Base-by-base conservation (phyloP, 2,113 vertebrate genomes). In the Cynoglossus semilaevis region DNA sequence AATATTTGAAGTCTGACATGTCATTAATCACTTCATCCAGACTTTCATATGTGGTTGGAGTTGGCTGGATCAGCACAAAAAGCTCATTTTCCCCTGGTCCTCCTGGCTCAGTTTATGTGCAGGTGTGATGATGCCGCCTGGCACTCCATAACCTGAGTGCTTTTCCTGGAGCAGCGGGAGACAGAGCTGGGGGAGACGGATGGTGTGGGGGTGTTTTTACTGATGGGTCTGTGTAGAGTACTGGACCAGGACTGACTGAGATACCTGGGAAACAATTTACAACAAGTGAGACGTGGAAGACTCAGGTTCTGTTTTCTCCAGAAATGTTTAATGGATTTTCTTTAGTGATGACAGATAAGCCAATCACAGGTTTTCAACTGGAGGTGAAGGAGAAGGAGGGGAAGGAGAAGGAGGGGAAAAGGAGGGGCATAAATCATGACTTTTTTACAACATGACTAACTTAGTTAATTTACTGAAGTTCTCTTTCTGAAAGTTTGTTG, bases 201-300 rank as follows among this genome's bases (percentile, higher is more conserved):
- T 82, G 67, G 63, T 49, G 55, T 70, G 56, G 58, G 53, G 64
- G 79, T 56, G 63, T 51, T 72, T 69, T 58, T 71, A 59, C 15
- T 78, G 76, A 80, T 76, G 63, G 63, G 76, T 81, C 63, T 54
- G 66, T 70, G n/a, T n/a, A n/a, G n/a, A 37, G 18, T 64, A 77
- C 63, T 36, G 51, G 69, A 67, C 51, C 38, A 38, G 15, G 63
- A 62, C 38, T 68, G 53, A 63, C 49, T 71, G 52, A 60, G 67
- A 74, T 75, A 74, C 58, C n/a, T n/a, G n/a, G n/a, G n/a, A n/a
- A n/a, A n/a, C n/a, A n/a, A n/a, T n/a, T n/a, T n/a, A n/a, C n/a
- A n/a, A n/a, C n/a, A n/a, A n/a, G n/a, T n/a, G n/a, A n/a, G n/a
- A n/a, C n/a, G n/a, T n/a, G n/a, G n/a, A n/a, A n/a, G n/a, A n/a